A percentile compares a stretch with the other conserved stretches of the same genome.
phyloP scores from a whole-genome alignment of 1,140 invertebrate species.

The Coptotermes formosanus region DNA sequence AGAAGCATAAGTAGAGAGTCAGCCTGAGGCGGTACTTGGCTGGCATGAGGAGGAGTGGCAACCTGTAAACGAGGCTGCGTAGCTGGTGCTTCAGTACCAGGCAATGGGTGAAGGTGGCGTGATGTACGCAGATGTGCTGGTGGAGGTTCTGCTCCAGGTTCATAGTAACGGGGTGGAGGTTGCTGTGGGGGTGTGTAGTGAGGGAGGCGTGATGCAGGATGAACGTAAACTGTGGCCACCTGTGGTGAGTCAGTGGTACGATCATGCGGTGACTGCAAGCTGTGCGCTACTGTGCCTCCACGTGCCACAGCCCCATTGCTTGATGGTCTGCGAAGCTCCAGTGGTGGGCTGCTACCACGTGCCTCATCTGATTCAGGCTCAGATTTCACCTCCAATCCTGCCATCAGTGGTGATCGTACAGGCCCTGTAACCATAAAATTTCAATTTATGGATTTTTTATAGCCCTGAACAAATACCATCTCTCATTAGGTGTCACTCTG shows the following conservation, averaged over 20 bases:
- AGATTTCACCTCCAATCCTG: conserved; percentile 47
- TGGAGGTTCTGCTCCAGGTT: conserved; percentile 53
- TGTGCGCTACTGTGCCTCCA: conserved; percentile 48
- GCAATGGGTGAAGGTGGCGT: conserved; percentile 49
- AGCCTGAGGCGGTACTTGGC: conserved; percentile 71
- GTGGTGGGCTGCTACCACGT: conserved; percentile 56
- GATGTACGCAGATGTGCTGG: conserved; percentile 45
- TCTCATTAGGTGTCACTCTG: too few species aligned
- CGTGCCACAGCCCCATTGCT: conserved; percentile 17
- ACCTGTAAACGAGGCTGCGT: conserved; percentile 56
- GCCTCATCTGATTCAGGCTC: conserved; percentile 49
- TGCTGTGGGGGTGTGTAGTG: conserved; percentile 36
- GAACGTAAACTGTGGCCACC: conserved; percentile 66
- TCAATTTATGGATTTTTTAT: too few species aligned
- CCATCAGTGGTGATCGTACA: conserved; percentile 32
- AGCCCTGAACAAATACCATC: too few species aligned
- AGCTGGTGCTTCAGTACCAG: conserved; percentile 52
- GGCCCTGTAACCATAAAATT: conserved; percentile 5
- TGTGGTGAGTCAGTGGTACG: conserved; percentile 59
- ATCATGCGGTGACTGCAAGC: conserved; percentile 69
- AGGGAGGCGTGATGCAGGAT: conserved; percentile 50
- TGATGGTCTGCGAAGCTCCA: conserved; percentile 64
- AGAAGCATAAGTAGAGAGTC: conserved; percentile 77
- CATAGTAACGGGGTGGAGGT: conserved; percentile 39
- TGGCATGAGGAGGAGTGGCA: conserved; percentile 68